Percentiles rank a stretch among this genome's conserved stretches.
Conservation (phyloP, 2,888 invertebrate genomes). For the Pteria penguin region DNA sequence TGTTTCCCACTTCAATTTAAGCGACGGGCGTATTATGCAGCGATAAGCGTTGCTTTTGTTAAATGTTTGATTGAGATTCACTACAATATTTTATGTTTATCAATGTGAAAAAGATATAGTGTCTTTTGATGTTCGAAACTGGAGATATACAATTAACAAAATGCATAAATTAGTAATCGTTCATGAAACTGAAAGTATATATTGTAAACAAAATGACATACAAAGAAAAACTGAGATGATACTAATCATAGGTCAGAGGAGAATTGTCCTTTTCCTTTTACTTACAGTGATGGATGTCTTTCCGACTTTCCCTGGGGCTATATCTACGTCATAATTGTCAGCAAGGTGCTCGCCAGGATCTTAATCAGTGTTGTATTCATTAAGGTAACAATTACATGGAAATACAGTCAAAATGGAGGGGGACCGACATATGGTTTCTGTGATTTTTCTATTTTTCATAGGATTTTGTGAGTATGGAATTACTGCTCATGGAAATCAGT, state of each 20-base stretch:
- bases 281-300: background rate
- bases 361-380: background rate
- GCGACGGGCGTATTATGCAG: no score
- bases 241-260: background rate
- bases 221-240: no score
- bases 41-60: no score
- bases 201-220: no score
- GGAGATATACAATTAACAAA: no score
- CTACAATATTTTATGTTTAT: no score
- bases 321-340: background rate
- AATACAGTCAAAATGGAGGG: slow-evolving; percentile 14
- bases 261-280: background rate
- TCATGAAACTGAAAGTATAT: no score
- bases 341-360: background rate
- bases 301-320: background rate
- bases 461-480: background rate
- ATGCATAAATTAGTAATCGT: no score
- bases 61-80: no score
- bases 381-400: background rate
- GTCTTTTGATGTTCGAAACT: no score
- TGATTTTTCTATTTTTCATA: slow-evolving; percentile 17
- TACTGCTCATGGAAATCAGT: background rate
- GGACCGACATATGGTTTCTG: slow-evolving; percentile 17
- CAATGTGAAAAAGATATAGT: no score
- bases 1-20: no score